Base-by-base conservation (phyloP, 2,888 invertebrate species). In the Lasioglossum oenotherae region DNA sequence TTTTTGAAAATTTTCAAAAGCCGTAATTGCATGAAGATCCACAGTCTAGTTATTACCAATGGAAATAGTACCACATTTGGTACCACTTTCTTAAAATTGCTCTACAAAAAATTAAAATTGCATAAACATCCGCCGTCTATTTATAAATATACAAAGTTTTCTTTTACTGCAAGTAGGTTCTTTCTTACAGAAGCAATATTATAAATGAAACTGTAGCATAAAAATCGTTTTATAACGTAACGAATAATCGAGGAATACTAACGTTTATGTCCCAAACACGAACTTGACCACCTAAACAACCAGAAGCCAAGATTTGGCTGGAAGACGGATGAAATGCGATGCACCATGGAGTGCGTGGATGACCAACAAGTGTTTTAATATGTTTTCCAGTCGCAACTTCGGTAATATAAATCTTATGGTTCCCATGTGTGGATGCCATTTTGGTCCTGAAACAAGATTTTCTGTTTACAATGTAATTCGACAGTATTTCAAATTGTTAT, bases 291-390 rank as follows among this genome's bases (percentile, higher is more conserved):
- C 97, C 98, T 1, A 98, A 96, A 94, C 98, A 98, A 0, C 98
- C 98, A 1, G 98, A 98, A 44, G 98, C 98, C 73, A 98, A 96
- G 76, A 98, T 97, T 92, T 98, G 97, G 93, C 97, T 97, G 82
- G 97, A 97, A 12, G 97, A 97, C 0, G 98, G 98, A 95, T 98
- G 98, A 95, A 98, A 98, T 69, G 98, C 98, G 77, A 98, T 97
- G 93, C 98, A 98, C 98, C 98, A 98, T 1, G 98, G 98, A 23
- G 98, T 98, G 57, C 98, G 96, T 2, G 98, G 98, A 95, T 98
- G 98, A 0, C 98, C 98, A 60, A 96, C 96, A 79, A 98, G 95
- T 64, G 97, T 97, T 91, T 97, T 97, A 41, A 98, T 96, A 93
- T 98, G 97, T 93, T 97, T 97, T 0, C 98, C 98, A 91, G 97